A percentile compares a stretch with the other conserved stretches of the same genome.
These are phyloP conservation scores for Neolamprologus devosi DNA, from an alignment of 2,113 vertebrate species.

Conservation along the genomic window DNA sequence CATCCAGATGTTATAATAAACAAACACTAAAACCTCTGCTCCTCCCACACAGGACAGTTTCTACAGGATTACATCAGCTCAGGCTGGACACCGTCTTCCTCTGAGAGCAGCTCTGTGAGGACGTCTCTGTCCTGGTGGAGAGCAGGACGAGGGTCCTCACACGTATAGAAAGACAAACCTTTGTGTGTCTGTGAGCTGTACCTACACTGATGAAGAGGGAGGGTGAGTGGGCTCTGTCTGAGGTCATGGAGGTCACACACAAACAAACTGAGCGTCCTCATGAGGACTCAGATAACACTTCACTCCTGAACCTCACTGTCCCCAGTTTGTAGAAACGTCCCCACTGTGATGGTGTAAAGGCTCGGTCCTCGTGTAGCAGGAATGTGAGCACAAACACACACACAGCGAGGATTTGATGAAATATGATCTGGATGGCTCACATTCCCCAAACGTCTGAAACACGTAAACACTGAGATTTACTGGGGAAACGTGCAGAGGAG, in stretches of 20 bases:
- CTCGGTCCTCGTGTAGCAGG: background rate
- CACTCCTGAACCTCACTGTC: background rate
- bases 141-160: background rate
- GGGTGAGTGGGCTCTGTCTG: background rate
- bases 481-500: background rate
- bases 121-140: background rate
- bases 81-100: background rate
- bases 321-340: accelerated
- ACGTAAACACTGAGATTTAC: slow-evolving; percentile 27
- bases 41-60: background rate
- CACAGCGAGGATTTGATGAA: background rate
- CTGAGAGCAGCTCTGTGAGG: background rate
- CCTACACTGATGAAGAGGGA: background rate
- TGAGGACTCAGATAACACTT: accelerated
- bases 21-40: background rate
- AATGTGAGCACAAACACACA: background rate
- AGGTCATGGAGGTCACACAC: background rate
- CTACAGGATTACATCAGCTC: background rate
- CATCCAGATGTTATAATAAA: background rate
- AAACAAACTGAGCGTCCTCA: accelerated
- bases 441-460: slow-evolving; percentile 5
- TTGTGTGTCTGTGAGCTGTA: background rate
- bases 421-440: slow-evolving; percentile 29
- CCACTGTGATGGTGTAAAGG: accelerated
- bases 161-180: background rate